These are phyloP conservation scores for Lasioglossum villosulum DNA, from an alignment of 2,888 invertebrate species.

Conservation along the genomic window DNA sequence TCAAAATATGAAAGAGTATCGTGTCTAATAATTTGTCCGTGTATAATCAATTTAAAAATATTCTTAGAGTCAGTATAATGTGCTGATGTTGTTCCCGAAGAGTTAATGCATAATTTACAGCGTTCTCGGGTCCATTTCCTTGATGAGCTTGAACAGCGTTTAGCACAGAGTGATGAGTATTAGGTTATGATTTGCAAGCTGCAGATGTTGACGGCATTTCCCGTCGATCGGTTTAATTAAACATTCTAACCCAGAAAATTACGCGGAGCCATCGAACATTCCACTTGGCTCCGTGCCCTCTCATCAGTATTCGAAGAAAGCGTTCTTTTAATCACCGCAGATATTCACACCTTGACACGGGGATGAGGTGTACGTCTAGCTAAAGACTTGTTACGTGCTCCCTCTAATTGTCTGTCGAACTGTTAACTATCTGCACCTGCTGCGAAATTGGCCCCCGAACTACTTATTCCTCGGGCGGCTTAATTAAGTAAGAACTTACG, in stretches of 20 bases:
- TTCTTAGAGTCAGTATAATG: neutral
- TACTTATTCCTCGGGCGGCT: neutral
- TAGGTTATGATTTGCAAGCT: neutral
- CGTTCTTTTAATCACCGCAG: slow-evolving; percentile 43
- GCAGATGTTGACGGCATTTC: neutral
- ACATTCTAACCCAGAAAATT: slow-evolving; percentile 42
- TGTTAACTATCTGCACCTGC: slow-evolving; percentile 8
- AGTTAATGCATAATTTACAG: neutral
- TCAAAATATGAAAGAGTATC: neutral
- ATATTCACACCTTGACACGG: slow-evolving; percentile 2
- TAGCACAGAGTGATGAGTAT: neutral
- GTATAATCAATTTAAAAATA: neutral
- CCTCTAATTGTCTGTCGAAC: slow-evolving; percentile 21
- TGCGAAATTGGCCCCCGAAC: neutral
- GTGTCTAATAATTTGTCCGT: no score
- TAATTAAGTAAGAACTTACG: slow-evolving; percentile 24
- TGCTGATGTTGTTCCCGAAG: neutral
- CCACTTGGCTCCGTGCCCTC: slow-evolving; percentile 16
- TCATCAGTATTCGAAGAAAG: slow-evolving; percentile 52
- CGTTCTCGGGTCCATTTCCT: neutral
- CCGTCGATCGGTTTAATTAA: slow-evolving; percentile 48
- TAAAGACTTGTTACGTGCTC: slow-evolving; percentile 11
- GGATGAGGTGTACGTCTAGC: neutral
- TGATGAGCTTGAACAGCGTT: neutral
- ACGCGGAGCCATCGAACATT: slow-evolving; percentile 26